These are phyloP conservation scores for Bombus sibiricus DNA, from an alignment of 1,140 invertebrate genomes.

Conservation along the genomic window DNA sequence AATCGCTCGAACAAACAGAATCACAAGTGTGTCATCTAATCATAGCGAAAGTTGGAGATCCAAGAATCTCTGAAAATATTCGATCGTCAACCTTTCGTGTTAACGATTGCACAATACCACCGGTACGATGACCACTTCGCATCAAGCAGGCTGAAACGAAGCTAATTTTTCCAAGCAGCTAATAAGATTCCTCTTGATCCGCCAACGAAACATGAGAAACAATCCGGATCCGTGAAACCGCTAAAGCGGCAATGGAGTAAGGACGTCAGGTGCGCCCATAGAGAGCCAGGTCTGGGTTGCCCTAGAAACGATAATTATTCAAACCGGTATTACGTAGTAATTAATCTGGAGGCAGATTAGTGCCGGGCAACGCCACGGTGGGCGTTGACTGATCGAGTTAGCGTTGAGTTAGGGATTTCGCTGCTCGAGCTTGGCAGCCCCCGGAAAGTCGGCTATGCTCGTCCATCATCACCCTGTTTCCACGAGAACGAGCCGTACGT, in stretches of 20 bases:
- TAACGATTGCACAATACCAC: not conserved
- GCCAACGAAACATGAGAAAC: not conserved
- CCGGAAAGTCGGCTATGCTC: constrained; percentile 76
- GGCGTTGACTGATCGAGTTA: constrained; percentile 82
- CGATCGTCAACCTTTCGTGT: not conserved
- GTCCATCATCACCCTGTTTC: constrained; percentile 80
- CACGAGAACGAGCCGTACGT: constrained; percentile 30
- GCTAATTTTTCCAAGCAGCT: not conserved
- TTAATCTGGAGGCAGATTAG: constrained; percentile 81
- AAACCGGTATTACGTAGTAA: constrained; percentile 77
- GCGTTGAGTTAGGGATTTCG: constrained; percentile 80
- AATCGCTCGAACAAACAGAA: too few relatives aligned
- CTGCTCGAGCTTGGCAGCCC: constrained; percentile 77
- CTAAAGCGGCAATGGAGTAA: constrained; percentile 29
- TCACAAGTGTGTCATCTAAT: too few relatives aligned
- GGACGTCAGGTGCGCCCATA: constrained; percentile 40
- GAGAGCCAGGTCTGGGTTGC: constrained; percentile 60
- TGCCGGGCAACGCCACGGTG: constrained; percentile 71
- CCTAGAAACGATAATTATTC: constrained; percentile 77
- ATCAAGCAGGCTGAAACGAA: not conserved
- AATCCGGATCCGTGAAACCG: constrained; percentile 26
- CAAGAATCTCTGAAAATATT: not conserved
- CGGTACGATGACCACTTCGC: not conserved
- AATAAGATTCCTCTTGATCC: not conserved
- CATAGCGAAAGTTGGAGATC: too few relatives aligned